Percentiles rank a stretch among this genome's conserved stretches.
These are phyloP conservation scores for Idris sp. DNA, from an alignment of 1,140 invertebrate genomes.

Conservation along the genomic window DNA sequence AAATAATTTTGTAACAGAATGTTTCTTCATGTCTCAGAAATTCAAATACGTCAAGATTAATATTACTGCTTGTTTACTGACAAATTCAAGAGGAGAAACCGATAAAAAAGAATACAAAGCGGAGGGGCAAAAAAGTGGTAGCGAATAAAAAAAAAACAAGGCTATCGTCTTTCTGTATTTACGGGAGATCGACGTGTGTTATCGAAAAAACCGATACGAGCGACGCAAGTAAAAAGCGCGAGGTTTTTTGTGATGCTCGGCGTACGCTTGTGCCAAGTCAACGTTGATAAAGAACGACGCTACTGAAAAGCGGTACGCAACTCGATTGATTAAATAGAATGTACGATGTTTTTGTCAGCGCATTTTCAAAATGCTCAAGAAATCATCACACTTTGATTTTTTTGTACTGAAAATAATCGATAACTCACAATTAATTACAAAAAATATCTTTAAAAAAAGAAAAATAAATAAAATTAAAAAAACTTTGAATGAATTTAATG, in stretches of 20 bases:
- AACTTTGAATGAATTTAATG: too few relatives aligned
- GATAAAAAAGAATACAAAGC: conserved; percentile 11
- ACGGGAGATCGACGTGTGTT: conserved; percentile 52
- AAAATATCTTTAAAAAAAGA: too few relatives aligned
- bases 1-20: too few relatives aligned
- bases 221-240: conserved; percentile 37
- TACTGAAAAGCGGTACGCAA: conserved; percentile 47
- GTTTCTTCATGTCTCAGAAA: too few relatives aligned
- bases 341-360: conserved; percentile 41
- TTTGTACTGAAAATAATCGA: conserved; percentile 13
- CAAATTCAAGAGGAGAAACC: conserved; percentile 9
- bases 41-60: conserved; percentile 27
- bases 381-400: conserved; percentile 37
- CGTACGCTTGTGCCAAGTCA: conserved; percentile 51
- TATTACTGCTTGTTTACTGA: conserved; percentile 42
- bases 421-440: too few relatives aligned
- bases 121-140: conserved; percentile 4
- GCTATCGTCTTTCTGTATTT: conserved; percentile 52
- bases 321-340: conserved; percentile 55
- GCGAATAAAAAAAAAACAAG: conserved; percentile 19
- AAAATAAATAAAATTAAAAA: too few relatives aligned
- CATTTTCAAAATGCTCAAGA: conserved; percentile 43
- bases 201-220: conserved; percentile 43
- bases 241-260: conserved; percentile 34
- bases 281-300: conserved; percentile 54